These are phyloP conservation scores for Aphidoletes aphidimyza DNA, from an alignment of 2,888 invertebrate species.

Conservation along the genomic window DNA sequence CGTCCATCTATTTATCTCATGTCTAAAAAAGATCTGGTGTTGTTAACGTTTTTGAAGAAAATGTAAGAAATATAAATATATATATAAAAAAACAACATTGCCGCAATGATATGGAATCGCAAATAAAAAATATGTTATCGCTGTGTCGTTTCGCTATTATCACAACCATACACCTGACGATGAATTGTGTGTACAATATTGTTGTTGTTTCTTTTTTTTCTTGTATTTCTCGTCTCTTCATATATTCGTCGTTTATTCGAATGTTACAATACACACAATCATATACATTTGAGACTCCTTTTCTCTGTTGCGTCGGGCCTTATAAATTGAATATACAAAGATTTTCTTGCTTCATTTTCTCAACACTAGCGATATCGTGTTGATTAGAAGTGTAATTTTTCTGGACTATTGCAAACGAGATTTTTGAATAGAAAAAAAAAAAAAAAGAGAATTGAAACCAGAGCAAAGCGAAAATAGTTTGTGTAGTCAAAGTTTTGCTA, in stretches of 20 bases:
- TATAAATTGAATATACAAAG: conserved; percentile 50
- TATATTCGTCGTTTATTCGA: background rate
- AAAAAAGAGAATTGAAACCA: background rate
- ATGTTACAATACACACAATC: background rate
- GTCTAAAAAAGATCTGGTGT: conserved; percentile 47
- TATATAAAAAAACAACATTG: background rate
- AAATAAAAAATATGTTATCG: conserved; percentile 48
- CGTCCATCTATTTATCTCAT: conserved; percentile 44
- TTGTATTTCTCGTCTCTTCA: background rate
- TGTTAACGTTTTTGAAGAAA: no score
- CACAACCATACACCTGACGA: conserved; percentile 27
- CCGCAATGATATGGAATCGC: conserved; percentile 44
- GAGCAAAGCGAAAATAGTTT: background rate
- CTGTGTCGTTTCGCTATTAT: conserved; percentile 18
- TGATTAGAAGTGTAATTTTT: conserved; percentile 28
- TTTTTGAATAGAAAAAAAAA: background rate
- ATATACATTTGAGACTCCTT: conserved; percentile 41
- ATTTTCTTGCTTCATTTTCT: conserved; percentile 20
- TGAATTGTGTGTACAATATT: conserved; percentile 9
- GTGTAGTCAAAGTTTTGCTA: no score
- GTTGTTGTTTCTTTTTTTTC: background rate
- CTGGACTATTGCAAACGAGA: background rate
- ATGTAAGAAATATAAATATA: no score
- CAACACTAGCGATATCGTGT: conserved; percentile 47
- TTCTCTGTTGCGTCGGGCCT: background rate